These are phyloP conservation scores for Pao palembangensis DNA, from an alignment of 2,113 vertebrate genomes.

Conservation along the genomic window DNA sequence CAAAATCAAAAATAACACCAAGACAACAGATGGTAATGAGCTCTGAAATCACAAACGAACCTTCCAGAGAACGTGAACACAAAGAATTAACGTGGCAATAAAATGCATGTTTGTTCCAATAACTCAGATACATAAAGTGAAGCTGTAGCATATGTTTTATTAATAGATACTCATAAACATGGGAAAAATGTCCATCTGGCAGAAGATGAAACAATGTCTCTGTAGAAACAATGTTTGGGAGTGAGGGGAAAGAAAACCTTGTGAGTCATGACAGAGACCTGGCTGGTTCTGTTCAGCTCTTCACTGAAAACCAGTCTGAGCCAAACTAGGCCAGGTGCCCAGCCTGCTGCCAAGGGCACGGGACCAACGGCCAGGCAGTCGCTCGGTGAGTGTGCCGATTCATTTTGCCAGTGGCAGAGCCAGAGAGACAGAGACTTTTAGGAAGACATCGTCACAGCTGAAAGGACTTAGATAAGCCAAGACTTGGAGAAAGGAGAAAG, in stretches of 20 bases:
- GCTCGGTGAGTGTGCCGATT: constrained; percentile 48
- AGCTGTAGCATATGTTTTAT: too few species aligned
- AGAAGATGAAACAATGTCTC: constrained; percentile 60
- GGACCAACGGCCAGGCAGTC: constrained; percentile 42
- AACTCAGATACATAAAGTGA: too few species aligned
- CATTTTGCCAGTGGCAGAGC: constrained; percentile 44
- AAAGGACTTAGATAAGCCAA: constrained; percentile 34
- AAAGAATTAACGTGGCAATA: too few species aligned
- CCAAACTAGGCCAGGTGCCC: constrained; percentile 51
- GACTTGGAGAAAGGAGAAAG: constrained; percentile 8
- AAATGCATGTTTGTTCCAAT: too few species aligned
- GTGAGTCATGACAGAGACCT: constrained; percentile 56
- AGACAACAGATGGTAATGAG: background rate
- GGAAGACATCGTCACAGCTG: constrained; percentile 49
- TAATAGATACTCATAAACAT: constrained; percentile 5
- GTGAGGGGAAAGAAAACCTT: constrained; percentile 47
- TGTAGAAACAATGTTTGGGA: constrained; percentile 53
- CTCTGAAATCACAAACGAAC: too few species aligned
- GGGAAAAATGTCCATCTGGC: constrained; percentile 64
- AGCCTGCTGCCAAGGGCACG: constrained; percentile 54
- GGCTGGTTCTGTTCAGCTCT: constrained; percentile 42
- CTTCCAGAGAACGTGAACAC: too few species aligned
- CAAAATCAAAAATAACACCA: background rate
- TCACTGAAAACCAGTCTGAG: constrained; percentile 42
- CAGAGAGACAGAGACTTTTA: constrained; percentile 35